Evolutionary conservation across 1,140 invertebrate genomes (phyloP).

Genomic region (Monomorium pharaonis): DNA sequence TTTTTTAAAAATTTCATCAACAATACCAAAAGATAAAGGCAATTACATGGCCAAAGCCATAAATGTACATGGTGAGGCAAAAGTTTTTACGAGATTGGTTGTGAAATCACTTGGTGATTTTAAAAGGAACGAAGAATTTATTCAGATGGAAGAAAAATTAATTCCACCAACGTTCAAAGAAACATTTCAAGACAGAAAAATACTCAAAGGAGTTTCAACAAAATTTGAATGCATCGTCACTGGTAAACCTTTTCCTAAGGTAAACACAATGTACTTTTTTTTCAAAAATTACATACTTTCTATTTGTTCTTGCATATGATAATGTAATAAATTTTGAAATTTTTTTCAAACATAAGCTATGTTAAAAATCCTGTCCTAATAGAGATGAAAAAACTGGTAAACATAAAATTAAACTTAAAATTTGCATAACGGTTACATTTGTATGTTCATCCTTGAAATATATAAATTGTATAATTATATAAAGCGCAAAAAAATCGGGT

Average conservation of each 20-base stretch:
- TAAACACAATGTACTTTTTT: slow-evolving; percentile 73
- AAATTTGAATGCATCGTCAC: slow-evolving; percentile 90
- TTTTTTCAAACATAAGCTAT: not conserved
- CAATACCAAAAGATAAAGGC: slow-evolving; percentile 88
- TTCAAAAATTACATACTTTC: not conserved
- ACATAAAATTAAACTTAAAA: not conserved
- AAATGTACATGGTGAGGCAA: slow-evolving; percentile 91
- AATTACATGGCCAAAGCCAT: slow-evolving; percentile 91
- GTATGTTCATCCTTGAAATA: not conserved
- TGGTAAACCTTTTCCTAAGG: slow-evolving; percentile 91
- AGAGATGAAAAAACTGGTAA: not conserved
- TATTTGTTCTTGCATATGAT: not conserved
- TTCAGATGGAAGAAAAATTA: slow-evolving; percentile 87
- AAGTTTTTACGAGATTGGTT: slow-evolving; percentile 92
- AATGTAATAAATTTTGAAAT: not conserved
- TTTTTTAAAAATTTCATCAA: slow-evolving; percentile 87
- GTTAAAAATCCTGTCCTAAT: not conserved
- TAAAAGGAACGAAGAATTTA: slow-evolving; percentile 79
- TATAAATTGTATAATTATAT: not conserved
- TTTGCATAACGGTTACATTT: not conserved
- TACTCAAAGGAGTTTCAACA: slow-evolving; percentile 85
- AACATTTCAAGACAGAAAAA: slow-evolving; percentile 86
- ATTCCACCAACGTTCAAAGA: slow-evolving; percentile 89
- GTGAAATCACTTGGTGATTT: slow-evolving; percentile 87
- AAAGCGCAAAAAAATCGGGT: not conserved